Conservation (phyloP, 2,797 vertebrate species). For the Psittacula echo region DNA sequence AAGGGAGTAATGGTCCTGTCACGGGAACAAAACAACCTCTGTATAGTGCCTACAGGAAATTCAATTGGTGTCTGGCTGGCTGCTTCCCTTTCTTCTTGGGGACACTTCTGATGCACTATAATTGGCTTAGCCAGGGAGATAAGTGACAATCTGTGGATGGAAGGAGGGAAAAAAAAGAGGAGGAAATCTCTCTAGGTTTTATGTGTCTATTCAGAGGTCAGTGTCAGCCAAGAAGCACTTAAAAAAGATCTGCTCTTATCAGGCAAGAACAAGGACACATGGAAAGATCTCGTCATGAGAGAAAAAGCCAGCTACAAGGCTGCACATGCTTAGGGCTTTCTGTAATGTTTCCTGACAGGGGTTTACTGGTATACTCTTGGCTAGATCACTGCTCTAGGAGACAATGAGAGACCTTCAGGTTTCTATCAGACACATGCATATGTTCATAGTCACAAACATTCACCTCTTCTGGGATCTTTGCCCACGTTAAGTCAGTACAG, state of each 20-base stretch:
- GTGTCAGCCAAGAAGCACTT: conserved; percentile 32
- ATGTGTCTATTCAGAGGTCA: conserved; percentile 31
- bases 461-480: background rate
- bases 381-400: background rate
- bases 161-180: background rate
- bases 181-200: conserved; percentile 2
- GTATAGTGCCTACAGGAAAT: conserved; percentile 34
- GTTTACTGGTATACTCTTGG: background rate
- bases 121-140: conserved; percentile 34
- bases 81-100: conserved; percentile 11
- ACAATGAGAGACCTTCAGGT: fast-evolving
- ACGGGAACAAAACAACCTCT: conserved; percentile 46
- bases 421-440: background rate
- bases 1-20: background rate
- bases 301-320: background rate
- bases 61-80: conserved; percentile 50
- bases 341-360: background rate
- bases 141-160: conserved; percentile 17
- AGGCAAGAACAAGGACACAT: background rate
- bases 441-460: background rate
- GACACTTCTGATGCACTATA: conserved; percentile 44
- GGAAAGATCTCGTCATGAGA: conserved; percentile 20
- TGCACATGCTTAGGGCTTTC: background rate
- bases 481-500: background rate
- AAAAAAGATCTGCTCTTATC: conserved; percentile 11